Base-by-base conservation (phyloP, 2,888 invertebrate species). In the Eupithecia subfuscata region DNA sequence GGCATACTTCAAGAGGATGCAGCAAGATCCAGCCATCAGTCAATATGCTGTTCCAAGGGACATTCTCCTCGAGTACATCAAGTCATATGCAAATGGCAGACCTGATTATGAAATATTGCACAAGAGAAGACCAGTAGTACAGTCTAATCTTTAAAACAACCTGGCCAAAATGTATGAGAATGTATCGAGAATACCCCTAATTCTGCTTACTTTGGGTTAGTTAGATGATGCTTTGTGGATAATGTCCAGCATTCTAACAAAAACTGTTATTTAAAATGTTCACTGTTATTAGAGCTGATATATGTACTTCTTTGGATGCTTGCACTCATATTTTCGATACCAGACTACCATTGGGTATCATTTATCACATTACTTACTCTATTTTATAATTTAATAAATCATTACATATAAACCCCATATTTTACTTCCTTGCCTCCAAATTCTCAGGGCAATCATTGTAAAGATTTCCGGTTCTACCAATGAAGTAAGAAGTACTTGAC, bases 1-100 rank as follows among this genome's bases (percentile, higher is more conserved):
- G 86, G 91, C 95, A 78, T 97, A 97, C 95, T 91, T 95, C 72
- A 86, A 89, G n/a, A 92, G 92, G 12, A 97, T 97, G 97, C 91
- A 94, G 43, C 93, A 96, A 80, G 96, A 97, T 83, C 90, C 96
- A 16, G 96, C 95, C n/a, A 96, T 97, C 0, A 95, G 94, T 80
- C 92, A 94, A 72, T 96, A 96, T 81, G 92, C 93, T 70, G 85
- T 97, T 56, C 95, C 96, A 40, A 91, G 95, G 11, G 96, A 96
- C 64, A 88, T 93, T 8, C 95, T 96, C 77, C 87, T 94, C 1
- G 95, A 96, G 83, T 96, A 68, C 43, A 68, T 68, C 7, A 68
- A 68, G 68, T 68, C 82, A 1, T 92, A 88, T 70, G 75, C n/a
- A 18, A 37, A 30, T 6, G 89, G 78, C 3, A 80, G 81, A 9